phyloP scores from a whole-genome alignment of 2,797 vertebrate species.

The Pipistrellus pygmaeus region DNA sequence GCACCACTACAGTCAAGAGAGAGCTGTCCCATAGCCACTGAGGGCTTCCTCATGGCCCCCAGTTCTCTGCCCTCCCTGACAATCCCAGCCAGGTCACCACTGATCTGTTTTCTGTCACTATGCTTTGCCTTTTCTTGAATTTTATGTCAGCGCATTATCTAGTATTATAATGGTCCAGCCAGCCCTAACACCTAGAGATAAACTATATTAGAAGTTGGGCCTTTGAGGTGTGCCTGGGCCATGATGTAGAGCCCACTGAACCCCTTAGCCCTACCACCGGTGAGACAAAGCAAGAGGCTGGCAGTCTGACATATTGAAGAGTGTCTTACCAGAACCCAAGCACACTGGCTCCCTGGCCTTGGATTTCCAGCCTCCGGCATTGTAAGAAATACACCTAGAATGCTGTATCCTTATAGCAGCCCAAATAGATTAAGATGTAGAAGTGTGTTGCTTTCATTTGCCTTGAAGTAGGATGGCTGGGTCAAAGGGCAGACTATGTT shows the following conservation, averaged over 20 bases:
- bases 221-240: accelerated
- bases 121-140: not conserved
- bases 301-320: not conserved
- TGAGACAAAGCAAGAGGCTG: not conserved
- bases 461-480: not conserved
- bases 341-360: not conserved
- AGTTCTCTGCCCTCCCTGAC: not conserved
- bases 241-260: not conserved
- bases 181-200: not conserved
- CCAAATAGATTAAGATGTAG: not conserved
- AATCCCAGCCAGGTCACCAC: not conserved
- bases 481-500: not conserved
- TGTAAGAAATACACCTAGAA: not conserved
- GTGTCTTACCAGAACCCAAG: not conserved
- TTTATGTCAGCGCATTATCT: not conserved
- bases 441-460: not conserved
- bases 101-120: not conserved
- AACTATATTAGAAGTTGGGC: not conserved
- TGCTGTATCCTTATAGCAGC: not conserved
- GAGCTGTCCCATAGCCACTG: no score
- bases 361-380: not conserved
- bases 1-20: not conserved
- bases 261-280: not conserved
- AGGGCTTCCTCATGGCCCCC: not conserved
- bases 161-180: not conserved